Conservation (phyloP, 37 sponge, comb jelly and placozoan genomes). For the Ephydatia muelleri region DNA sequence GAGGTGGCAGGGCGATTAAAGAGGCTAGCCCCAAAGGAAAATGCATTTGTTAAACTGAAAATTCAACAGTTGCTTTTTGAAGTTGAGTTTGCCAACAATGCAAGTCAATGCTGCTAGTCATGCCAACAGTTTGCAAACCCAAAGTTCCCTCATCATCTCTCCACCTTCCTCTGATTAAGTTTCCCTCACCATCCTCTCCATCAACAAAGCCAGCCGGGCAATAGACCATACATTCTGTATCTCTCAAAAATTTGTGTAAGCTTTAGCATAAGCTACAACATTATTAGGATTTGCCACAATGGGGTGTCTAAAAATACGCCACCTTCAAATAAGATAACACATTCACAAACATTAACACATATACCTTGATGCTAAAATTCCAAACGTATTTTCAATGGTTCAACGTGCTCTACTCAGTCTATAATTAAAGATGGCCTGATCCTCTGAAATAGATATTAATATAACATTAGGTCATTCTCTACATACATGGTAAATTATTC, state of each 20-base stretch:
- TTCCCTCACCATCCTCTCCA: slow-evolving; percentile 45
- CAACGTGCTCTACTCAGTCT: slow-evolving; percentile 24
- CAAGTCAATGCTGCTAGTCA: neutral
- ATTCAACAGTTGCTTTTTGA: no score
- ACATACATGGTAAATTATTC: slow-evolving; percentile 5
- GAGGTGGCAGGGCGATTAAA: no score
- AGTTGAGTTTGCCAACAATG: slow-evolving; percentile 1
- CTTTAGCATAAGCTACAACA: slow-evolving; percentile 27
- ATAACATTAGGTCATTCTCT: neutral
- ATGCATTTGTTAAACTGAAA: no score
- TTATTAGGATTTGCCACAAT: slow-evolving; percentile 31
- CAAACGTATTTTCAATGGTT: slow-evolving; percentile 45
- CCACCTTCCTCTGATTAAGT: slow-evolving; percentile 34
- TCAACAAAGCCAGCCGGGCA: slow-evolving; percentile 41
- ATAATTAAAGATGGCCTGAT: slow-evolving; percentile 23
- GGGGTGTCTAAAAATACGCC: slow-evolving; percentile 25
- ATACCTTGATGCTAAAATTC: slow-evolving; percentile 44
- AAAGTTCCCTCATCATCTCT: neutral
- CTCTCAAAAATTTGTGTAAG: slow-evolving; percentile 30
- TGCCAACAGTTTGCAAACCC: no score
- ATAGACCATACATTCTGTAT: slow-evolving; percentile 11
- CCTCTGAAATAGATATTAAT: neutral
- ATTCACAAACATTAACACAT: no score
- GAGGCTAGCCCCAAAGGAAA: no score
- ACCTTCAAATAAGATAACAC: no score